These are phyloP conservation scores for Zoanthus solanderi DNA, from an alignment of 92 coral and sea anemone species.

Conservation along the genomic window DNA sequence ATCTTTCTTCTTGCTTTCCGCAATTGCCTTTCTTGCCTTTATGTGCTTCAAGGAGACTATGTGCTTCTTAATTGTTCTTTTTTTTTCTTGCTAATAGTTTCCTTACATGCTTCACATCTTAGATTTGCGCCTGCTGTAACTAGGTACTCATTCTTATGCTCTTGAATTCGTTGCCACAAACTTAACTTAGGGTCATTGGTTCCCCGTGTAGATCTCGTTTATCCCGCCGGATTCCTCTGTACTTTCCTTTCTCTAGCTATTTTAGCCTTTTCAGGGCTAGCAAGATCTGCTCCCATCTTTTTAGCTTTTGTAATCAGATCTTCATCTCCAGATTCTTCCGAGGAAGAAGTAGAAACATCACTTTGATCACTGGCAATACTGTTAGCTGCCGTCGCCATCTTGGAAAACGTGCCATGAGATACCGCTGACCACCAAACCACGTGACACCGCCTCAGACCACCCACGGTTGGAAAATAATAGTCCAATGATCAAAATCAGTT, in stretches of 20 bases:
- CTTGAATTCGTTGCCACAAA: conserved; percentile 42
- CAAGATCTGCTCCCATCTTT: no score
- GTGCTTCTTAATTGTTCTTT: neutral
- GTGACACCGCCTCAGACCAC: no score
- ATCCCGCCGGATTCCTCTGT: conserved; percentile 21
- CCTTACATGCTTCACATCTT: neutral
- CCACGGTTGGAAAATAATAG: no score
- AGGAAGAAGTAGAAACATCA: no score
- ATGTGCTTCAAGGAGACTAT: neutral
- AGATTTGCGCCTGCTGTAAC: conserved; percentile 10
- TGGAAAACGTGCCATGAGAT: no score
- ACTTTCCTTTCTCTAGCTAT: conserved; percentile 27
- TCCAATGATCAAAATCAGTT: no score
- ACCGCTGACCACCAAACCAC: no score
- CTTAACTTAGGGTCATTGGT: conserved; percentile 39
- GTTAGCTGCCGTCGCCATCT: no score
- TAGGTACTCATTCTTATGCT: conserved; percentile 33
- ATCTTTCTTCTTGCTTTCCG: neutral
- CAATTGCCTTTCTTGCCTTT: neutral
- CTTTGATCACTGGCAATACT: no score
- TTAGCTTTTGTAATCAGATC: no score
- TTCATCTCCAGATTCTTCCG: no score
- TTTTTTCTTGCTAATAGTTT: no score
- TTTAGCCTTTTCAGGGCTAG: neutral
- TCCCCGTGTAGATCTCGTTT: conserved; percentile 34